Conservation (phyloP, 1,140 invertebrate species). For the Oedothorax gibbosus region DNA sequence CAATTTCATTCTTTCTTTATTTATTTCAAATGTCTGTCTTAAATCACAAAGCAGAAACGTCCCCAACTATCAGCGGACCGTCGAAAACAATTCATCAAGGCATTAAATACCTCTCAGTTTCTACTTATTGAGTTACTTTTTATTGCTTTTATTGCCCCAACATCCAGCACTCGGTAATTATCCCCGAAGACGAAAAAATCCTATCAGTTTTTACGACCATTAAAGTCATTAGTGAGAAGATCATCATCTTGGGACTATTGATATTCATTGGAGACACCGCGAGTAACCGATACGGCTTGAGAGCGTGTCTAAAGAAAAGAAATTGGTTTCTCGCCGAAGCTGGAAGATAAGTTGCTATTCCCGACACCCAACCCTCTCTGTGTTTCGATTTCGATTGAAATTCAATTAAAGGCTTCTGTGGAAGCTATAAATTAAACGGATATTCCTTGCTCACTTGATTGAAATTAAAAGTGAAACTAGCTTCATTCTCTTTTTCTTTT, state of each 20-base stretch:
- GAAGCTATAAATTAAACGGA: too few relatives aligned
- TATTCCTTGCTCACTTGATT: too few relatives aligned
- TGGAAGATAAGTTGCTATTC: slow-evolving; percentile 10
- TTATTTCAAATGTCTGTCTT: background rate
- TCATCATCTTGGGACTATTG: slow-evolving; percentile 16
- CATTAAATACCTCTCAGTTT: slow-evolving; percentile 21
- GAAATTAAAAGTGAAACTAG: too few relatives aligned
- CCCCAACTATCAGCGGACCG: slow-evolving; percentile 24
- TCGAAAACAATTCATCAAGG: slow-evolving; percentile 28
- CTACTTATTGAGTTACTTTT: background rate
- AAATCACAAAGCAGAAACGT: slow-evolving; percentile 22
- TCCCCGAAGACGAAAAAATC: slow-evolving; percentile 12
- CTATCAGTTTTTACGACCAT: slow-evolving; percentile 29
- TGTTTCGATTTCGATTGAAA: too few relatives aligned
- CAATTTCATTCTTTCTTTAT: background rate
- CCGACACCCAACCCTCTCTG: background rate
- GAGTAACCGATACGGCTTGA: slow-evolving; percentile 12
- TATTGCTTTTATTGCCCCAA: background rate
- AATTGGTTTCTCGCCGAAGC: background rate
- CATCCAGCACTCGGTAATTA: slow-evolving; percentile 33
- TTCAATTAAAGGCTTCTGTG: too few relatives aligned
- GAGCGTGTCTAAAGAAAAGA: slow-evolving; percentile 8
- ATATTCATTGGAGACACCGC: slow-evolving; percentile 42
- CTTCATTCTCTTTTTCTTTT: too few relatives aligned
- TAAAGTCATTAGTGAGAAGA: slow-evolving; percentile 29